Evolutionary conservation across 2,797 vertebrate species (phyloP), one percentile per base, ranked within the genome.

Genomic region (Oreochromis mossambicus): DNA sequence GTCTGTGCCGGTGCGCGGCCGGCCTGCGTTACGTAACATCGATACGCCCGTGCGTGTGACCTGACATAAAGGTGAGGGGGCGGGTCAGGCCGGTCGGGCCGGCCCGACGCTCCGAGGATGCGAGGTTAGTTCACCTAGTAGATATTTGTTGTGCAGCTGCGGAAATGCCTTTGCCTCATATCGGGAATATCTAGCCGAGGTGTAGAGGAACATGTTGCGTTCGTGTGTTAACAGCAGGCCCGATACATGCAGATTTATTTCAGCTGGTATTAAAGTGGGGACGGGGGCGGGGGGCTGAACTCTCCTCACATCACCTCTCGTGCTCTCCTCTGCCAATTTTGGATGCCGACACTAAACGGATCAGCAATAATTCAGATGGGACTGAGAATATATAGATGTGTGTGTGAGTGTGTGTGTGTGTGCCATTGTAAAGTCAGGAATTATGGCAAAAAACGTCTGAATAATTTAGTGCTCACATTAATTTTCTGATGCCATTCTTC

Each of bases 181-280:
- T 94, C 94, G 95, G 94, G 96, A 96, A 96, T 96, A 95, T 97
- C 96, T 96, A 95, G 92, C 94, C 91, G 89, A 94, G 94, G 95
- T 96, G 95, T 83, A 95, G 95, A 96, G 91, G 94, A 96, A 93
- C 83, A 97, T 93, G 94, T 92, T 94, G 88, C 93, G 83, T 95
- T 95, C 93, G 84, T 95, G 96, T 96, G 95, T 96, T 96, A 97
- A 95, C 96, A 94, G 95, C 95, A 46, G 84, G 68, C 48, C 75
- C 55, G 77, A 88, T 77, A 85, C 90, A 79, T 90, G 79, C 92
- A 93, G 97, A 97, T 97, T 97, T 97, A 97, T 97, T 96, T 94
- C 92, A 94, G 94, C 96, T 96, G 96, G 96, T 97, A 97, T 97
- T 97, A 96, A 97, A 96, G 94, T 95, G 85, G 94, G 91, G 95